Conservation (phyloP, 2,113 vertebrate genomes). For the Clarias magur region DNA sequence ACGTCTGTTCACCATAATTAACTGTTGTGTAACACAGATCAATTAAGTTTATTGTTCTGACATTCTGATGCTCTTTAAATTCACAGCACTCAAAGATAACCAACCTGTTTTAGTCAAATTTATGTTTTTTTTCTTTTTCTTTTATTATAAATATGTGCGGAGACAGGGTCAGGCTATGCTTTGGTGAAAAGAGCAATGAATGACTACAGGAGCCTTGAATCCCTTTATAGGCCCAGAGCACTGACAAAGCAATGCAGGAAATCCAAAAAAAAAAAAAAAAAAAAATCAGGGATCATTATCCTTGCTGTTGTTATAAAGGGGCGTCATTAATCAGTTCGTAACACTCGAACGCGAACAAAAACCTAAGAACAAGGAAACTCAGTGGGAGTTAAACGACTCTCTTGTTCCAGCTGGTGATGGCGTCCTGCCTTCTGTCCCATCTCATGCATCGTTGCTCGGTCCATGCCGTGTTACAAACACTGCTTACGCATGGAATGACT, state of each 20-base stretch:
- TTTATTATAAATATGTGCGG: slow-evolving; percentile 69
- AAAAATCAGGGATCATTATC: slow-evolving; percentile 45
- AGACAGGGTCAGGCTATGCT: slow-evolving; percentile 72
- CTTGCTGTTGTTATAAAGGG: slow-evolving; percentile 52
- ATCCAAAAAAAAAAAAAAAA: slow-evolving; percentile 53
- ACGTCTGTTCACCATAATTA: neutral
- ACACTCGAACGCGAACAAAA: slow-evolving; percentile 43
- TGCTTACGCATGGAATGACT: neutral
- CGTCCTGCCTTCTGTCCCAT: neutral
- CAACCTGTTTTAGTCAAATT: slow-evolving; percentile 53
- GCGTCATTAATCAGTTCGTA: slow-evolving; percentile 52
- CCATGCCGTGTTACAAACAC: neutral
- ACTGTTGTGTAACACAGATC: neutral
- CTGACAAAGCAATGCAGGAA: slow-evolving; percentile 66
- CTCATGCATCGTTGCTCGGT: slow-evolving; percentile 26
- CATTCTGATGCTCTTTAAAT: neutral
- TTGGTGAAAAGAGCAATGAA: slow-evolving; percentile 61
- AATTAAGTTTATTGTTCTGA: neutral
- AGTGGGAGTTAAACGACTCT: slow-evolving; percentile 7
- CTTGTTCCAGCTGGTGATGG: slow-evolving; percentile 13
- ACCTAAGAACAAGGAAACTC: neutral
- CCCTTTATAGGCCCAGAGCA: slow-evolving; percentile 66
- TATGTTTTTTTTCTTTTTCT: slow-evolving; percentile 71
- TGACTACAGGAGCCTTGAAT: slow-evolving; percentile 64
- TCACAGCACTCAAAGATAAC: neutral